Base-by-base conservation (phyloP, 35 echinoderm and acorn worm species). In the Stichopus chloronotus region DNA sequence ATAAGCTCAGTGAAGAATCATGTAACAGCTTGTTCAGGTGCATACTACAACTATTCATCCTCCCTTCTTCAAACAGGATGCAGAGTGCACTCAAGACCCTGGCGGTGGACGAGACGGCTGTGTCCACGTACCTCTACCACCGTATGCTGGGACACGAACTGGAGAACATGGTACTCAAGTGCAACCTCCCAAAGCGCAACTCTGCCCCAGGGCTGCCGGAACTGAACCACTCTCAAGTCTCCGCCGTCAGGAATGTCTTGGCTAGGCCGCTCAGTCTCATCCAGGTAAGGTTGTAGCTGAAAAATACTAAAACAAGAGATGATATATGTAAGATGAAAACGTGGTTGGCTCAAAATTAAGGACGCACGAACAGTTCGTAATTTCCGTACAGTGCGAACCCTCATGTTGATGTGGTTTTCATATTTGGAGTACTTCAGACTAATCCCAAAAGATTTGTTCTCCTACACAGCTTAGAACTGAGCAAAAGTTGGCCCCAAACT, bases 141-240 rank as follows among this genome's bases (percentile, higher is more conserved):
- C 90, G 92, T 7, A 93, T 98, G 14, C 93, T 98, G 7, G 97
- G 97, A 12, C 97, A 98, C 87, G 95, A 96, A 60, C 91, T 98
- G 23, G 97, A 98, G 95, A 95, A 98, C 76, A 92, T 98, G 87
- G 95, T 96, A 0, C 80, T 98, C 68, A 98, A 98, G 68, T 92
- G 93, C 55, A 98, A 88, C 93, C 93, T 98, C 1, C 97, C 97
- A 23, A 98, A 98, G 93, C 72, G 97, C 22, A 94, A 94, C 83
- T 96, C 93, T 10, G 95, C 97, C 55, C 95, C 95, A 3, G 91
- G 94, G 11, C 79, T 98, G 53, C 97, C 97, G 0, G 95, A 98
- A 72, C 91, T 98, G 56, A 98, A 98, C 76, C 95, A 96, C 91
- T 98, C 97, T 5, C 97, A 98, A 87, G 95, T 98, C 85, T 98